phyloP scores from a whole-genome alignment of 2,797 vertebrate species.

The Clarias pachynema region DNA sequence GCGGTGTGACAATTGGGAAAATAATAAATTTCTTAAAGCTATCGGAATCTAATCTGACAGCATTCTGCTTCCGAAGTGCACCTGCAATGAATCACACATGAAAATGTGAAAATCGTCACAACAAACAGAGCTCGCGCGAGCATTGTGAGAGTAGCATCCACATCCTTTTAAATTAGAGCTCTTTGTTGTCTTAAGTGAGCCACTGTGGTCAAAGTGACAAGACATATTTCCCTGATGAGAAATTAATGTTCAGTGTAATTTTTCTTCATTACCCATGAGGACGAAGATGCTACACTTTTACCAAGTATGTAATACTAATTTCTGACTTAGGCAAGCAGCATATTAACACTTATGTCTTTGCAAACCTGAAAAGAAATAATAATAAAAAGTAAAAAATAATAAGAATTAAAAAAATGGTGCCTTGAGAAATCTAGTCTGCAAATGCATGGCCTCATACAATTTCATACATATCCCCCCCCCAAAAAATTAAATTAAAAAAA shows the following conservation, averaged over 20 bases:
- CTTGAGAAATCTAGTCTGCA: too few species aligned
- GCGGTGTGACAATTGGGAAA: slow-evolving; percentile 33
- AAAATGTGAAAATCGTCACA: neutral
- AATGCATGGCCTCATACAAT: too few species aligned
- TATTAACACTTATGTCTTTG: neutral
- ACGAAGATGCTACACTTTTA: neutral
- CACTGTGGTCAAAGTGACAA: slow-evolving; percentile 34
- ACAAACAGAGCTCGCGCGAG: slow-evolving; percentile 11
- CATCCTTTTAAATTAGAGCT: slow-evolving; percentile 20
- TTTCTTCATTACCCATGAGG: slow-evolving; percentile 17
- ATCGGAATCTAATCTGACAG: slow-evolving; percentile 40
- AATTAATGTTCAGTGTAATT: slow-evolving; percentile 34
- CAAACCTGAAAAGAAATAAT: neutral
- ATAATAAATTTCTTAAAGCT: slow-evolving; percentile 39
- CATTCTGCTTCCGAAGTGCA: slow-evolving; percentile 19
- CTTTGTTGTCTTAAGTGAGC: slow-evolving; percentile 29
- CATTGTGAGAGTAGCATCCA: neutral
- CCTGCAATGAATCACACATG: slow-evolving; percentile 17
- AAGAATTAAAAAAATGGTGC: neutral
- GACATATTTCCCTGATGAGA: slow-evolving; percentile 31
- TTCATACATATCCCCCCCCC: too few species aligned
- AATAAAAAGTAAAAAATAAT: neutral
- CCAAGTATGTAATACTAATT: slow-evolving; percentile 22
- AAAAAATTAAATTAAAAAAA: too few species aligned
- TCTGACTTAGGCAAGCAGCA: slow-evolving; percentile 25